Conservation (phyloP, 2,797 vertebrate species). For the Anableps anableps region DNA sequence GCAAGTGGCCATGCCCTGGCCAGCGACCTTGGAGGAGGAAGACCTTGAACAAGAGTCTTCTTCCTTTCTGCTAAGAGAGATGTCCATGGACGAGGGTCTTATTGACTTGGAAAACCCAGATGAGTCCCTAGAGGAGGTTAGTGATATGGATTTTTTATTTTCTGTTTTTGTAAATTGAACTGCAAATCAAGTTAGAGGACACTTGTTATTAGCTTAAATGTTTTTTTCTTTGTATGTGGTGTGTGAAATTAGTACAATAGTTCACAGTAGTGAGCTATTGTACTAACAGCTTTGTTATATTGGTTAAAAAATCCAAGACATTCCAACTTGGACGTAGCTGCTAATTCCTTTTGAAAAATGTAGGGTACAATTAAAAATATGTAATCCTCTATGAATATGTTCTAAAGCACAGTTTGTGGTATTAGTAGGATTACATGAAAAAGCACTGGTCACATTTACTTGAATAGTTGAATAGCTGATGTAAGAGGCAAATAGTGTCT, state of each 20-base stretch:
- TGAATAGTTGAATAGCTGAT: background rate
- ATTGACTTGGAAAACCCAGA: conserved; percentile 3
- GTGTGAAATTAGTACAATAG: background rate
- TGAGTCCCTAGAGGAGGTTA: conserved; percentile 47
- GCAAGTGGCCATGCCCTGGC: conserved; percentile 42
- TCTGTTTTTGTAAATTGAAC: background rate
- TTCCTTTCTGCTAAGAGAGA: conserved; percentile 40
- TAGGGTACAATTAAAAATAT: background rate
- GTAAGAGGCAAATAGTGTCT: background rate
- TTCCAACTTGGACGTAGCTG: background rate
- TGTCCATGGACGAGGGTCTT: conserved; percentile 56
- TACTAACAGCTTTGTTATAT: no score
- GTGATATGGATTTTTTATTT: conserved; percentile 17
- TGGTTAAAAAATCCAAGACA: background rate
- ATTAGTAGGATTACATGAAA: background rate
- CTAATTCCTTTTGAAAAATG: background rate
- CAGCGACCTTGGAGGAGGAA: conserved; percentile 62
- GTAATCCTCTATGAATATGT: background rate
- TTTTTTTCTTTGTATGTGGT: no score
- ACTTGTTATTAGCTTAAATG: background rate
- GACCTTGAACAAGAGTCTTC: conserved; percentile 46
- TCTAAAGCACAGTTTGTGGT: background rate
- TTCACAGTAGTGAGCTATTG: background rate
- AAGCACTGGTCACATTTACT: background rate
- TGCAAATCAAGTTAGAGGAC: background rate